These are phyloP conservation scores for Colossoma macropomum DNA, from an alignment of 2,113 vertebrate genomes.

Conservation along the genomic window DNA sequence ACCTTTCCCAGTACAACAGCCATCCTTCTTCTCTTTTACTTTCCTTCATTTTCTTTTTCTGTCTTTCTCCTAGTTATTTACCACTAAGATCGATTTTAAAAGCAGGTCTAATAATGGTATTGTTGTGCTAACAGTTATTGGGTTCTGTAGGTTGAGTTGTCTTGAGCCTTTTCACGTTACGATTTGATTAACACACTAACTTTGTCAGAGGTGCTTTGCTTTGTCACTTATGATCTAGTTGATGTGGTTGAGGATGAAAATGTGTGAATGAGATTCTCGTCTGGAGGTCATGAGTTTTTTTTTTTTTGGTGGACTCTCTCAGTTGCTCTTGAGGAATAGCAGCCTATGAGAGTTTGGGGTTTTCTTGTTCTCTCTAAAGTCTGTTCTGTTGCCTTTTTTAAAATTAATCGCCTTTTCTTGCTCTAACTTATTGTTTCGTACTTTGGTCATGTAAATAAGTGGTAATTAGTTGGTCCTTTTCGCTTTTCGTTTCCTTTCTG, in stretches of 20 bases:
- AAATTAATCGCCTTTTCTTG: not conserved
- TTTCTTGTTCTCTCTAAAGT: not conserved
- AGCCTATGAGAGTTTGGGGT: not conserved
- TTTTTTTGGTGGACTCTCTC: not conserved
- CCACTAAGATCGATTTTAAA: not conserved
- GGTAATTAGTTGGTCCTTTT: not conserved
- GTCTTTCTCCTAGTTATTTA: conserved; percentile 6
- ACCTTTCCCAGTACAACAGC: not conserved
- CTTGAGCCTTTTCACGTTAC: not conserved
- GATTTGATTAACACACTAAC: not conserved
- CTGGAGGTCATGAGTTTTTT: not conserved
- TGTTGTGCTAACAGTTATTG: not conserved
- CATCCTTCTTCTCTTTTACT: not conserved
- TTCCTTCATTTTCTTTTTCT: not conserved
- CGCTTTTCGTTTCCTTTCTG: not conserved
- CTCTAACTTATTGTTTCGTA: not conserved
- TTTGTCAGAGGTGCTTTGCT: not conserved
- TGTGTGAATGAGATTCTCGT: not conserved
- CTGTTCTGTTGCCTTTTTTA: not conserved
- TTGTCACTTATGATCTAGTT: not conserved
- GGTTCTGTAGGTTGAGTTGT: not conserved
- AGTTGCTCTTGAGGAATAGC: not conserved
- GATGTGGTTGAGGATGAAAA: not conserved
- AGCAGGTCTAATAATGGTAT: not conserved
- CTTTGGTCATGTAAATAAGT: not conserved